Conservation (phyloP, 2,113 vertebrate species). For the Saccopteryx bilineata region DNA sequence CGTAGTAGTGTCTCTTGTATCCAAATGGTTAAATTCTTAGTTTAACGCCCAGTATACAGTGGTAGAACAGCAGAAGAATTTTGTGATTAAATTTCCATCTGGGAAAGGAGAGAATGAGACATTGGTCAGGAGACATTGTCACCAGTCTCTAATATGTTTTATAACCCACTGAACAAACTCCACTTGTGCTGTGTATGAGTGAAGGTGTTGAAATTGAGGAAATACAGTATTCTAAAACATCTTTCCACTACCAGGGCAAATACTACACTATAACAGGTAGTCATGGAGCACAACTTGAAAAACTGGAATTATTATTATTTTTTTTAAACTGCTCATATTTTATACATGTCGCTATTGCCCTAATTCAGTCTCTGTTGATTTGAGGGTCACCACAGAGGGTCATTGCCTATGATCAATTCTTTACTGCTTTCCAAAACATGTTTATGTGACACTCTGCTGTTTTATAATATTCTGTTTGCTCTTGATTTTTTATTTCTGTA, state of each 20-base stretch:
- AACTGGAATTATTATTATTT: background rate
- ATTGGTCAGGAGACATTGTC: background rate
- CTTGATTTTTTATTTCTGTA: slow-evolving; percentile 2
- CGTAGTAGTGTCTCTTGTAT: background rate
- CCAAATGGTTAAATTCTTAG: background rate
- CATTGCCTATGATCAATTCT: background rate
- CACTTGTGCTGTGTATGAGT: background rate
- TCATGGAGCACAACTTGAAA: slow-evolving; percentile 33
- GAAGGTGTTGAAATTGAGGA: background rate
- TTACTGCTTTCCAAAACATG: background rate
- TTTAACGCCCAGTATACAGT: background rate
- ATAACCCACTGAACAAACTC: background rate
- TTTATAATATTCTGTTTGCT: slow-evolving; percentile 8
- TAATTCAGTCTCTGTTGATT: background rate
- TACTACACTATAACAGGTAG: background rate
- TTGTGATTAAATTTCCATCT: background rate
- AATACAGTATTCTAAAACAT: background rate
- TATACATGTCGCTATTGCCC: background rate
- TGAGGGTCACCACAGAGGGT: background rate
- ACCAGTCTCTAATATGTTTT: background rate
- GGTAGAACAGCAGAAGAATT: background rate
- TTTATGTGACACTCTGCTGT: background rate
- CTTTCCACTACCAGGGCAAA: background rate
- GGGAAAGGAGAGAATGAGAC: background rate
- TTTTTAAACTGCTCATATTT: background rate